Conservation (phyloP, 2,888 invertebrate species). For the Drosophila sordidula region DNA sequence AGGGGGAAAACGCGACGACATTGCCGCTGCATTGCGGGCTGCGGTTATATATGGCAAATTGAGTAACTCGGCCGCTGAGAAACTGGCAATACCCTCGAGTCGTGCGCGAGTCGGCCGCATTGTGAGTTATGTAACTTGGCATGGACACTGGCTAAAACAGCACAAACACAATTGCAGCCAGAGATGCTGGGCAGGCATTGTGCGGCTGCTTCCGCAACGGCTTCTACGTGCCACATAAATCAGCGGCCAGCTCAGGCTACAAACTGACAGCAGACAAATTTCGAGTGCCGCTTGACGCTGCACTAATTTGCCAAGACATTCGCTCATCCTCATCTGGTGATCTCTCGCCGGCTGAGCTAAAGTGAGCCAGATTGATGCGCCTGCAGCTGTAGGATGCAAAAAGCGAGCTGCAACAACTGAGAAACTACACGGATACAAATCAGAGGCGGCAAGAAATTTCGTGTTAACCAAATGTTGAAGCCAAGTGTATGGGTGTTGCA, state of each 20-base stretch:
- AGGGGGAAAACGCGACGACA: constrained; percentile 27
- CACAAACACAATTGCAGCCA: constrained; percentile 59
- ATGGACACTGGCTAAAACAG: constrained; percentile 54
- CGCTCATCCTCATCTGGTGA: constrained; percentile 72
- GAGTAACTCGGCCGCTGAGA: constrained; percentile 76
- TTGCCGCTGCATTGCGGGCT: constrained; percentile 39
- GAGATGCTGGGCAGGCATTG: constrained; percentile 25
- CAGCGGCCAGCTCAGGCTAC: constrained; percentile 70
- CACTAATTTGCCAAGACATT: constrained; percentile 81
- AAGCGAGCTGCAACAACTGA: constrained; percentile 28
- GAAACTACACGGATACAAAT: constrained; percentile 54
- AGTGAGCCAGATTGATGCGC: constrained; percentile 78
- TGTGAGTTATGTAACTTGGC: constrained; percentile 75
- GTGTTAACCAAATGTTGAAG: constrained; percentile 78
- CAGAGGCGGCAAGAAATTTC: constrained; percentile 72
- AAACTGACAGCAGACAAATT: constrained; percentile 80
- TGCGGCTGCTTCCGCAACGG: constrained; percentile 35
- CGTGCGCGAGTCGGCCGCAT: constrained; percentile 55
- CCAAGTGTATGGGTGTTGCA: constrained; percentile 77
- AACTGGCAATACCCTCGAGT: constrained; percentile 77
- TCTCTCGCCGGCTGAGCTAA: constrained; percentile 37
- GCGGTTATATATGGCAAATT: constrained; percentile 78
- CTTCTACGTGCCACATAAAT: constrained; percentile 75
- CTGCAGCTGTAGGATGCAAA: constrained; percentile 63
- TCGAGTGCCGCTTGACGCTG: constrained; percentile 74